Evolutionary conservation across 2,888 invertebrate genomes (phyloP).

Genomic region (Taenaris catops): DNA sequence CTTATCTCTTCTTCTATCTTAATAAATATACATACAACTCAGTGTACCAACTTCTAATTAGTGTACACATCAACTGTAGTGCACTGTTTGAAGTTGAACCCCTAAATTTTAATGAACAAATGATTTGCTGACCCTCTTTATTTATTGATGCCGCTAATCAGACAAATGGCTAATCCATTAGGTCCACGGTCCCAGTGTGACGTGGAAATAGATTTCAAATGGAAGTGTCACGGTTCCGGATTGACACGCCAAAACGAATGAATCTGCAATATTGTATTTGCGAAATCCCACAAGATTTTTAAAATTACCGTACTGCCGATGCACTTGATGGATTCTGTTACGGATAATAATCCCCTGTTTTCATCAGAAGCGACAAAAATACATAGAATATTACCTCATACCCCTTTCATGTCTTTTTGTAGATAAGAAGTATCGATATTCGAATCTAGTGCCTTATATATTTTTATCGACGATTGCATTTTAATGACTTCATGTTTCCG

Average conservation of each 20-base stretch:
- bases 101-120: constrained; percentile 69
- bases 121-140: constrained; percentile 64
- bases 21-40: too few species aligned
- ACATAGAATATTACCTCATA: too few species aligned
- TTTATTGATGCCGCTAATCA: constrained; percentile 75
- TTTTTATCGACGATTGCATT: too few species aligned
- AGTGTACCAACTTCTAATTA: constrained; percentile 70
- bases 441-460: too few species aligned
- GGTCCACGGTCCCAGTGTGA: constrained; percentile 45
- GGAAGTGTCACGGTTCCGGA: constrained; percentile 37
- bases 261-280: constrained; percentile 16
- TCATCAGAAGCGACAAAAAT: too few species aligned
- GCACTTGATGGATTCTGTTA: too few species aligned
- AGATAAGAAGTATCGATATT: too few species aligned
- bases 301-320: constrained; percentile 3
- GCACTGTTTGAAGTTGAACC: constrained; percentile 42
- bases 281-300: constrained; percentile 12
- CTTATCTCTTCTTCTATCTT: too few species aligned
- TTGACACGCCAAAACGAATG: constrained; percentile 20
- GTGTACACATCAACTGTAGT: constrained; percentile 46
- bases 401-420: too few species aligned
- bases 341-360: too few species aligned
- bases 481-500: too few species aligned
- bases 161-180: constrained; percentile 77
- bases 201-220: constrained; percentile 45